Evolutionary conservation across 2,797 vertebrate species (phyloP).

Genomic region (Eupleurogrammus muticus): DNA sequence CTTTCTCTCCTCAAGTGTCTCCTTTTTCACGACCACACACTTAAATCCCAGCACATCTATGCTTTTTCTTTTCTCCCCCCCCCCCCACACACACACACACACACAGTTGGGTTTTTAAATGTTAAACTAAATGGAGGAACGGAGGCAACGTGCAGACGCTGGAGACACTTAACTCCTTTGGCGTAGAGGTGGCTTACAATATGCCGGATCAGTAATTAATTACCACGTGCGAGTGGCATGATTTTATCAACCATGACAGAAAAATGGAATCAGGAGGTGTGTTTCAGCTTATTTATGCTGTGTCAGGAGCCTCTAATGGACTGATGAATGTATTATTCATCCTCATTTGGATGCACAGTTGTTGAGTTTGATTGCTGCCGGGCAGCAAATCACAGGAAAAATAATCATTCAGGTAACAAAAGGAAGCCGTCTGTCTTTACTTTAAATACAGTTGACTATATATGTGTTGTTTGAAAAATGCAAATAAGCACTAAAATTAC

Average conservation of each 20-base stretch:
- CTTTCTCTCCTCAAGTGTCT: slow-evolving; percentile 33
- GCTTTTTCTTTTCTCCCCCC: slow-evolving; percentile 37
- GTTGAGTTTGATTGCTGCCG: slow-evolving; percentile 29
- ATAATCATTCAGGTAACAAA: slow-evolving; percentile 37
- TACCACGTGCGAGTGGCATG: slow-evolving; percentile 70
- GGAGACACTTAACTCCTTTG: slow-evolving; percentile 65
- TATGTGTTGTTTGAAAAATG: slow-evolving; percentile 46
- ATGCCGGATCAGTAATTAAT: slow-evolving; percentile 80
- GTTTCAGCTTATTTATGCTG: slow-evolving; percentile 79
- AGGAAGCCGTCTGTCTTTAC: slow-evolving; percentile 24
- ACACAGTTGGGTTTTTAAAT: slow-evolving; percentile 41
- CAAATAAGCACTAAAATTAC: slow-evolving; percentile 54
- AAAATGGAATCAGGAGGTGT: slow-evolving; percentile 66
- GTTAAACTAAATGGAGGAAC: slow-evolving; percentile 37
- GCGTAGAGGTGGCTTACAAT: slow-evolving; percentile 73
- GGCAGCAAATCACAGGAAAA: slow-evolving; percentile 23
- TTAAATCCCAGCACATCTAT: slow-evolving; percentile 31
- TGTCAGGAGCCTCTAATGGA: slow-evolving; percentile 75
- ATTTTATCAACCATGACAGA: slow-evolving; percentile 73
- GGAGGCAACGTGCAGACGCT: slow-evolving; percentile 57
- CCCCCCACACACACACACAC: too few species aligned
- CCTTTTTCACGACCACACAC: slow-evolving; percentile 20
- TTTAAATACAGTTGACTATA: slow-evolving; percentile 18
- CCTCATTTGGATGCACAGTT: slow-evolving; percentile 55
- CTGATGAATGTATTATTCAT: slow-evolving; percentile 76